Conservation (phyloP, 2,797 vertebrate genomes). For the Rhinatrema bivittatum region DNA sequence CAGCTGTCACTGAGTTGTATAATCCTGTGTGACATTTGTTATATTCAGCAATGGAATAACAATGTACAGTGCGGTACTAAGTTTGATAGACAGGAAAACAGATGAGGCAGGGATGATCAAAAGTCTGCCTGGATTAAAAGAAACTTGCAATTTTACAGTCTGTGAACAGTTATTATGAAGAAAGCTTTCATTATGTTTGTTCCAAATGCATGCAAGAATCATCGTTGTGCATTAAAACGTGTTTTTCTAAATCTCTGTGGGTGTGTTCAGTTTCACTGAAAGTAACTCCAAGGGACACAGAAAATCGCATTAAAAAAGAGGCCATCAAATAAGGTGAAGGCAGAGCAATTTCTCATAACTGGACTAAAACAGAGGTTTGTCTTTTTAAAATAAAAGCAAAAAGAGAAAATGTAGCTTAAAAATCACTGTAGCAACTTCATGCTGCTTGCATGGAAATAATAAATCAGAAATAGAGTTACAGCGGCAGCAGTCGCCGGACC, state of each 20-base stretch:
- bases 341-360: not conserved
- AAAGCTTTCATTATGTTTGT: constrained; percentile 22
- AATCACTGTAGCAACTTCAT: too few species aligned
- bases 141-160: constrained; percentile 30
- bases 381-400: too few species aligned
- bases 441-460: too few species aligned
- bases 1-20: constrained; percentile 24
- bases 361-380: too few species aligned
- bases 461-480: too few species aligned
- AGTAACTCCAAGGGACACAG: constrained; percentile 12
- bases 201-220: constrained; percentile 7
- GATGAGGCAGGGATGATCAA: constrained; percentile 11
- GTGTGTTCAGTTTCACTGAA: constrained; percentile 29
- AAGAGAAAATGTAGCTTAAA: too few species aligned
- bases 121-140: constrained; percentile 25
- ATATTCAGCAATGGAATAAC: constrained; percentile 33
- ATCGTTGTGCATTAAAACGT: constrained; percentile 12
- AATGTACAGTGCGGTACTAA: too few species aligned
- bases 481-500: too few species aligned
- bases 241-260: constrained; percentile 1
- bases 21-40: constrained; percentile 22
- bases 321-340: constrained; percentile 7
- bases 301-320: constrained; percentile 6
- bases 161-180: constrained; percentile 23
- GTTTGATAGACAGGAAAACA: constrained; percentile 28